A percentile compares a stretch with the other conserved stretches of the same genome.
These are phyloP conservation scores for Coenobita brevimanus DNA, from an alignment of 1,140 invertebrate genomes.

Conservation along the genomic window DNA sequence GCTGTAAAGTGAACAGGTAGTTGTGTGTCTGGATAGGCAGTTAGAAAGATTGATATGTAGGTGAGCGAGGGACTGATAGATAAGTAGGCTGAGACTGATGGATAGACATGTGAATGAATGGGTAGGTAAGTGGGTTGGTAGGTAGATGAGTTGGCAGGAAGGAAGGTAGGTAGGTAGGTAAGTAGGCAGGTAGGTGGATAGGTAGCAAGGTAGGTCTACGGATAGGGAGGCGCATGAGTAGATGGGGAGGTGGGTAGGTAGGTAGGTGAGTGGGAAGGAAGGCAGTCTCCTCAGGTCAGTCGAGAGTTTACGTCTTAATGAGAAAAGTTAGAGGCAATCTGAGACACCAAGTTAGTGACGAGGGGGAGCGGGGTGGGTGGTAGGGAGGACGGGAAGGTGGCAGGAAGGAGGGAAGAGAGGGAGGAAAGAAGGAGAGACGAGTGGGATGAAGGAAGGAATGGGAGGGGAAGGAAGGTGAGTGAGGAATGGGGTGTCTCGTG, in stretches of 20 bases:
- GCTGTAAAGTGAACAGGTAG: background rate
- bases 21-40: background rate
- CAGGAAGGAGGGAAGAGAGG: too few relatives aligned
- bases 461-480: background rate
- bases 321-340: slow-evolving; percentile 59
- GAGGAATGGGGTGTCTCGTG: background rate
- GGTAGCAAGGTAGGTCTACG: too few relatives aligned
- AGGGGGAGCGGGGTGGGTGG: background rate
- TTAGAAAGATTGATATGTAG: background rate
- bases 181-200: background rate
- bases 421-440: too few relatives aligned
- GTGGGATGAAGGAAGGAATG: background rate
- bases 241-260: too few relatives aligned
- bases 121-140: background rate
- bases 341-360: slow-evolving; percentile 17
- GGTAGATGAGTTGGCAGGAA: background rate
- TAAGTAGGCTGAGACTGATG: background rate
- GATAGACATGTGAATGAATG: background rate
- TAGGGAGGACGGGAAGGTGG: background rate
- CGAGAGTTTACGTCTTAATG: slow-evolving; percentile 25
- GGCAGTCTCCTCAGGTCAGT: background rate
- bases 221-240: too few relatives aligned
- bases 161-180: background rate
- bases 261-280: too few relatives aligned
- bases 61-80: background rate